Percentiles rank a stretch among this genome's conserved stretches.
Conservation (phyloP, 2,113 vertebrate species). For the Marmota flaviventris region DNA sequence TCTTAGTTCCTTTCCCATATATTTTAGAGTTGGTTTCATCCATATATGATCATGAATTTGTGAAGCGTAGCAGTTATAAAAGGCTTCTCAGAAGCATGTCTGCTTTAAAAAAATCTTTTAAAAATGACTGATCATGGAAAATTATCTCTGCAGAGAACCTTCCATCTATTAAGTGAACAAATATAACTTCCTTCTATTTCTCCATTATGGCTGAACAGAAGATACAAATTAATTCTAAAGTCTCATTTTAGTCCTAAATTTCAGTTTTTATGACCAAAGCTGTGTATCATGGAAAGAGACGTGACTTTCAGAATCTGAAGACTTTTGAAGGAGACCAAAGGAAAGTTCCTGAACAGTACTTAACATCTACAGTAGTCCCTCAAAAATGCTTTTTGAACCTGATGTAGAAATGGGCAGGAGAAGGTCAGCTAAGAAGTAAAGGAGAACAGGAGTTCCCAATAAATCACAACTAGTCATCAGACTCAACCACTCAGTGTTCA, state of each 20-base stretch:
- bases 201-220: not conserved
- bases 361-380: not conserved
- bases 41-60: conserved; percentile 18
- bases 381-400: conserved; percentile 8
- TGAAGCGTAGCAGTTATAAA: not conserved
- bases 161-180: not conserved
- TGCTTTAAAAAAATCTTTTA: not conserved
- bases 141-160: not conserved
- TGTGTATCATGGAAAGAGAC: not conserved
- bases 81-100: not conserved
- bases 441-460: not conserved
- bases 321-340: not conserved
- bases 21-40: not conserved
- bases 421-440: not conserved
- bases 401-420: not conserved
- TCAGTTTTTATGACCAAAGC: conserved; percentile 52
- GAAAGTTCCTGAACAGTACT: not conserved
- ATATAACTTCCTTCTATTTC: not conserved
- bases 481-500: not conserved
- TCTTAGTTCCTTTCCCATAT: not conserved
- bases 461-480: not conserved
- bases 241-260: not conserved
- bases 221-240: not conserved
- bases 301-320: not conserved
- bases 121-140: not conserved